Evolutionary conservation across 2,113 vertebrate genomes (phyloP).

Genomic region (Chloebia gouldiae): DNA sequence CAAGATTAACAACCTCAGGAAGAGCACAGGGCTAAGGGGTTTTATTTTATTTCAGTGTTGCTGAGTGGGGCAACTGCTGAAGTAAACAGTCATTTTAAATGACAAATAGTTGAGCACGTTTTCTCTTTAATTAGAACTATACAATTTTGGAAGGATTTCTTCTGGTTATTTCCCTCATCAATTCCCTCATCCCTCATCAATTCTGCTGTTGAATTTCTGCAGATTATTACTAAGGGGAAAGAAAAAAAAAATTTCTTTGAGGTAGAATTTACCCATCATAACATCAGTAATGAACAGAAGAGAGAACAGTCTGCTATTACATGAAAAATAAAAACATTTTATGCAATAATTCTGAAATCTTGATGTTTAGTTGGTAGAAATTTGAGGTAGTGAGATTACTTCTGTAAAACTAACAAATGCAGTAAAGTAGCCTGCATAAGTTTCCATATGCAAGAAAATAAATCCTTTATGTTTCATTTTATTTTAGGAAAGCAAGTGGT

Average conservation of each 20-base stretch:
- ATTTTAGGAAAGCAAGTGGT: constrained; percentile 67
- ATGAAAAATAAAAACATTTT: not conserved
- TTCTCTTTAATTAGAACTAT: not conserved
- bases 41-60: not conserved
- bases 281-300: not conserved
- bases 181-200: too few relatives aligned
- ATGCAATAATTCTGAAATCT: not conserved
- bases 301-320: not conserved
- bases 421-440: constrained; percentile 28
- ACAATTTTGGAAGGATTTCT: not conserved
- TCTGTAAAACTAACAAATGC: constrained; percentile 22
- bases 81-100: not conserved
- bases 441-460: constrained; percentile 43
- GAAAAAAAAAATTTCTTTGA: not conserved
- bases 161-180: not conserved
- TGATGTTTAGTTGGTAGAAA: not conserved
- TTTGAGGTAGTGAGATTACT: not conserved
- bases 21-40: not conserved
- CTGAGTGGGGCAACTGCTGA: not conserved
- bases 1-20: not conserved
- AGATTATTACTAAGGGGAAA: not conserved
- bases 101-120: not conserved
- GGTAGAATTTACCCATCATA: not conserved
- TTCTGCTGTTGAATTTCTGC: not conserved
- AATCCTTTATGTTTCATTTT: constrained; percentile 51